phyloP scores from a whole-genome alignment of 2,888 invertebrate species.

The Diaprepes abbreviatus region DNA sequence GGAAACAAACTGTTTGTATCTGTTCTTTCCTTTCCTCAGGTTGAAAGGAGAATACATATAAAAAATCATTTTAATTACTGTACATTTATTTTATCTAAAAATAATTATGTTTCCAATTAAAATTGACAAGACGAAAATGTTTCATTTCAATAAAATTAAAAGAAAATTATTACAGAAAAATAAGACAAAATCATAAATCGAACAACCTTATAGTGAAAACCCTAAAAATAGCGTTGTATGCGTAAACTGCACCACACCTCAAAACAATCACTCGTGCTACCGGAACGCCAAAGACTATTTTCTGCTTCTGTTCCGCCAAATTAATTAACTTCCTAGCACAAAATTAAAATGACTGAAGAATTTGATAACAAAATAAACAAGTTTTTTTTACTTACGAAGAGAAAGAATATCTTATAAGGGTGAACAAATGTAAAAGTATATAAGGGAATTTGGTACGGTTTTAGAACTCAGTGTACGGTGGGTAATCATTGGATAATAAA shows the following conservation, averaged over 20 bases:
- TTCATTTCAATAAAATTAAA: no score
- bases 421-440: constrained; percentile 43
- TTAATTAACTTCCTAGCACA: constrained; percentile 15
- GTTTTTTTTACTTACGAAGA: constrained; percentile 22
- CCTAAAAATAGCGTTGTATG: background rate
- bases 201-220: no score
- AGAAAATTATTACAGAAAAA: no score
- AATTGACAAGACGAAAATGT: no score
- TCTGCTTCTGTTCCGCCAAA: constrained; percentile 26
- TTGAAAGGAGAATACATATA: no score
- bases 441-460: constrained; percentile 26
- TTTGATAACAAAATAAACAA: constrained; percentile 34
- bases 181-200: no score
- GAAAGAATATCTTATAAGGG: constrained; percentile 36
- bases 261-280: constrained; percentile 31
- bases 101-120: no score
- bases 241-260: background rate
- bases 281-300: constrained; percentile 17
- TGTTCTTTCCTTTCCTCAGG: no score
- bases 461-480: constrained; percentile 37
- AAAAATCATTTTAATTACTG: no score
- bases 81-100: no score
- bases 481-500: background rate
- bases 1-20: no score
- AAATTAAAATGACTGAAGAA: constrained; percentile 27